Base-by-base conservation (phyloP, 2,113 vertebrate species). In the Lota lota region DNA sequence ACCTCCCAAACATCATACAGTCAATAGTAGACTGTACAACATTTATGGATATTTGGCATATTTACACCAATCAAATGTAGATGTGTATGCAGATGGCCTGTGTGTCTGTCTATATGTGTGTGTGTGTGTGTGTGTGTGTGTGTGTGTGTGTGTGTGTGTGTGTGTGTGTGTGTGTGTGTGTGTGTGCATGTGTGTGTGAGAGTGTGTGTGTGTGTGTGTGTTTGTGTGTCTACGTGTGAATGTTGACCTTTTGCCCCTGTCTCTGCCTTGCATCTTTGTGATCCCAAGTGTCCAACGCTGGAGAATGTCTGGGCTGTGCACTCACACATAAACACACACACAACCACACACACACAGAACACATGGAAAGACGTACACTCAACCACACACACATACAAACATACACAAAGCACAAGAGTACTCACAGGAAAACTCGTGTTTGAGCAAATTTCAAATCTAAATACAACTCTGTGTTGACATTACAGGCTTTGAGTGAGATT, bases 181-280 rank as follows among this genome's bases (percentile, higher is more conserved):
- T 71, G 68, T 77, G 75, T 77, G 73, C 70, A 61, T 40, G 28
- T 21, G 36, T 75, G 33, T 66, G 10, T 68, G 64, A 47, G 60
- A 70, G 66, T 1, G 14, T 67, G 57, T 28, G 54, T 66, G 50
- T 66, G 22, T 24, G 21, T 24, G 21, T n/a, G 17, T 63, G 63
- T 21, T 33, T 21, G 33, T 16, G 63, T 22, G 40, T 17, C 40
- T 69, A 68, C 70, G 61, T 77, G 75, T 86, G 77, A 83, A 79
- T 86, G 80, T 83, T 87, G 85, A 88, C 87, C 87, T 83, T 78
- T 83, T 78, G 78, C 56, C 80, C 86, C 63, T 19, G 76, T 85
- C 83, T 88, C 89, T 89, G 89, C 66, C 78, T 80, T 82, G 75
- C 77, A 77, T 90, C 83, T 81, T 53, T 63, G 56, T 61, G 64